These are phyloP conservation scores for Lasiurus borealis DNA, from an alignment of 2,113 vertebrate species.

Conservation along the genomic window DNA sequence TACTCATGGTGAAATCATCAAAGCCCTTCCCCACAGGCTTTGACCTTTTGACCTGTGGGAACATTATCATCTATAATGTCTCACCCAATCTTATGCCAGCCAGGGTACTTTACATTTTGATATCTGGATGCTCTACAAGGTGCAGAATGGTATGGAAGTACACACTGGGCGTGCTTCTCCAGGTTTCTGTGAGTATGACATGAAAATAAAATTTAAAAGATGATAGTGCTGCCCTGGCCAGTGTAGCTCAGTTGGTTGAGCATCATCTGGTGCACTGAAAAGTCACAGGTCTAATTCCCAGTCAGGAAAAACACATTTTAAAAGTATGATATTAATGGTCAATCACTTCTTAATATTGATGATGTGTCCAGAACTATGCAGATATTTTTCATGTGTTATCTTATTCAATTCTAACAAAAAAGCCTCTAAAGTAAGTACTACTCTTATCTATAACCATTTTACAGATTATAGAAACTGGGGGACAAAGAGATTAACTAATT, in stretches of 20 bases:
- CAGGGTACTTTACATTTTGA: not conserved
- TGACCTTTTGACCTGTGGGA: not conserved
- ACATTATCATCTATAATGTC: not conserved
- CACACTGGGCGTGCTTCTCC: not conserved
- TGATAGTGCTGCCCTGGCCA: too few species aligned
- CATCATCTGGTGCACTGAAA: too few species aligned
- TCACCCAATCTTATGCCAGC: not conserved
- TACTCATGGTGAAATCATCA: not conserved
- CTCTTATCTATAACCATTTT: not conserved
- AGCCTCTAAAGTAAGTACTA: not conserved
- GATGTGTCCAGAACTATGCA: not conserved
- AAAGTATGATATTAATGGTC: not conserved
- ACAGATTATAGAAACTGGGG: not conserved
- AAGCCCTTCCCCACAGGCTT: not conserved
- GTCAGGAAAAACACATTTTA: not conserved
- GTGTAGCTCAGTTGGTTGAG: too few species aligned
- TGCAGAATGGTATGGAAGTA: not conserved
- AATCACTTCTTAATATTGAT: not conserved
- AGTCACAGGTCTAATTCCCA: too few species aligned
- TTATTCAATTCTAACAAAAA: slow-evolving; percentile 36
- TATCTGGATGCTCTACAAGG: not conserved
- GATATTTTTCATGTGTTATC: not conserved
- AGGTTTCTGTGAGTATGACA: not conserved
- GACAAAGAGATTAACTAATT: not conserved
- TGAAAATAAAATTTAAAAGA: not conserved